Evolutionary conservation across 2,888 invertebrate species (phyloP), one percentile per base, ranked within the genome.

Genomic region (Torymus aiolomorphi): DNA sequence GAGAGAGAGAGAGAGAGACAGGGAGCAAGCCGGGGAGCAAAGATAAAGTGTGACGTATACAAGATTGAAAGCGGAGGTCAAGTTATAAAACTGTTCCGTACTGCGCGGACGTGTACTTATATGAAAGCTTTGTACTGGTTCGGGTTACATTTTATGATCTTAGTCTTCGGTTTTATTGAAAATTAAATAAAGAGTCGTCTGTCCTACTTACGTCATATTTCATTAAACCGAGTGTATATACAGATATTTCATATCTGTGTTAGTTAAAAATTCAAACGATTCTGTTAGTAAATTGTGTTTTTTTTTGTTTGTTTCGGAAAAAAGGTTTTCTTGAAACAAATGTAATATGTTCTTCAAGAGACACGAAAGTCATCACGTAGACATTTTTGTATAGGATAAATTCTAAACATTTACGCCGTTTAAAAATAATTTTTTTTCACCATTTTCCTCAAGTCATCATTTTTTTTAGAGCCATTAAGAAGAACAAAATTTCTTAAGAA

Each of bases 81-180:
- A 79, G 70, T 79, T 79, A 74, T 74, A 79, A 79, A 79, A 79
- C 65, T 70, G 70, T 79, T 79, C 57, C 56, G 56, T 70, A 70
- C 74, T 63, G 65, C 20, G 18, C 42, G 13, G 49, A 66, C 52
- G 52, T 70, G 63, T 62, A 74, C 63, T 59, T 65, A 70, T 52
- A 65, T 3, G 49, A 52, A 59, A 31, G 62, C 20, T 59, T 65
- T 52, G 56, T 79, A 74, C 63, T 70, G 54, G 57, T n/a, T 72
- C 42, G 51, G 59, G 54, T 78, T 67, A 71, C 18, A 57, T 69
- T 56, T 67, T 62, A 49, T 18, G 69, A 73, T 61, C 74, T 67
- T 31, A 73, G 18, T 51, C 62, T 69, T 69, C 3, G 20, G 20
- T 67, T 73, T 78, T 67, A 73, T 73, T 69, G 16, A 62, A 61